These are phyloP conservation scores for Selenia dentaria DNA, from an alignment of 2,888 invertebrate genomes.

Conservation along the genomic window DNA sequence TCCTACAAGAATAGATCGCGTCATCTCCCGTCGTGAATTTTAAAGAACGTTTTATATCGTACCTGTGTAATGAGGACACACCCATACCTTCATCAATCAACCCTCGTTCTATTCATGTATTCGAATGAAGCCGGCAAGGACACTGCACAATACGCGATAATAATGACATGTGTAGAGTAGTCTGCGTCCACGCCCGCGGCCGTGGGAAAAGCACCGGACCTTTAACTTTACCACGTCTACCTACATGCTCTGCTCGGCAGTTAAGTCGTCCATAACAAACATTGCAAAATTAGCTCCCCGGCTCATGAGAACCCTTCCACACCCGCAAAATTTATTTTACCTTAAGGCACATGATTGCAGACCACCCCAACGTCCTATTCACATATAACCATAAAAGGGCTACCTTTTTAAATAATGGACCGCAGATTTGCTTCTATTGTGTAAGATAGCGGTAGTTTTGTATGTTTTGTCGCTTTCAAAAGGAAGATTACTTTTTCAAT, in stretches of 20 bases:
- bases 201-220: conserved; percentile 31
- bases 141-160: conserved; percentile 24
- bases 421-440: conserved; percentile 17
- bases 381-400: conserved; percentile 26
- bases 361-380: conserved; percentile 26
- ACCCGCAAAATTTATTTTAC: conserved; percentile 26
- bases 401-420: conserved; percentile 27
- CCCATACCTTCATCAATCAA: conserved; percentile 24
- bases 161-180: conserved; percentile 12
- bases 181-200: conserved; percentile 4
- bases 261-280: conserved; percentile 34
- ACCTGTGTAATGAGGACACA: conserved; percentile 21
- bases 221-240: conserved; percentile 31
- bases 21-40: conserved; percentile 18
- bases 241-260: conserved; percentile 31
- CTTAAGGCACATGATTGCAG: conserved; percentile 26
- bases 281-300: conserved; percentile 30
- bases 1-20: conserved; percentile 22
- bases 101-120: conserved; percentile 25
- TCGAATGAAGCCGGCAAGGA: conserved; percentile 23
- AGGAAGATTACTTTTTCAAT: conserved; percentile 8
- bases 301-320: conserved; percentile 29
- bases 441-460: conserved; percentile 8
- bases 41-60: conserved; percentile 9
- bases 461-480: conserved; percentile 7